These are phyloP conservation scores for Cacatua alba DNA, from an alignment of 2,113 vertebrate species.

Conservation along the genomic window DNA sequence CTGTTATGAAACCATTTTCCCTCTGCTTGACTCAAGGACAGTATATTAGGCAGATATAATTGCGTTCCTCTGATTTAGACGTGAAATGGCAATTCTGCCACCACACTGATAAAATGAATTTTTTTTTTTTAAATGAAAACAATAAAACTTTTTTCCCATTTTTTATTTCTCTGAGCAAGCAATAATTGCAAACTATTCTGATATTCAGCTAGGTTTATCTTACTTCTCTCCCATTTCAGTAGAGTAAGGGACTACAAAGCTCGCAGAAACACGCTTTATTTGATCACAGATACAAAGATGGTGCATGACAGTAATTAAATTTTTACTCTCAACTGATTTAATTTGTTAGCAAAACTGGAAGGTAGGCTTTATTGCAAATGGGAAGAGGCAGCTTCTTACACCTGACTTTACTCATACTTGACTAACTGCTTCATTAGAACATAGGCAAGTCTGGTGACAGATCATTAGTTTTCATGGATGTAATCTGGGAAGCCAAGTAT, in stretches of 20 bases:
- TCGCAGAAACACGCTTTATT: not conserved
- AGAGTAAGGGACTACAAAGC: conserved; percentile 3
- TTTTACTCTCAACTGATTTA: conserved; percentile 74
- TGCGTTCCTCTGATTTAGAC: not conserved
- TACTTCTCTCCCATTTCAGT: not conserved
- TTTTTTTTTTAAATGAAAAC: not conserved
- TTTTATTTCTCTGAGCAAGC: not conserved
- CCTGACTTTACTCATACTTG: conserved; percentile 66
- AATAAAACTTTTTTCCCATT: not conserved
- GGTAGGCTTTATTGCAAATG: conserved; percentile 43
- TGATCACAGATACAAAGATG: conserved; percentile 60
- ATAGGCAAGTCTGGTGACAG: conserved; percentile 45
- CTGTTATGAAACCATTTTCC: not conserved
- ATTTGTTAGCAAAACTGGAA: conserved; percentile 63
- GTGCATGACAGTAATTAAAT: conserved; percentile 68
- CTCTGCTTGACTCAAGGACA: not conserved
- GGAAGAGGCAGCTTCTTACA: conserved; percentile 61
- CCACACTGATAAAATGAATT: not conserved
- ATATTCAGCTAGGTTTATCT: not conserved
- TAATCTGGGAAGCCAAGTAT: conserved; percentile 63
- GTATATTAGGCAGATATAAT: not conserved
- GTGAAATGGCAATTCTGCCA: not conserved
- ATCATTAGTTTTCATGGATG: conserved; percentile 75
- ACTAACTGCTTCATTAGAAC: conserved; percentile 69
- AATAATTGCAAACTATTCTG: not conserved